These are phyloP conservation scores for Drosophila pseudoobscura DNA, from an alignment of 1,140 invertebrate species.

Conservation along the genomic window DNA sequence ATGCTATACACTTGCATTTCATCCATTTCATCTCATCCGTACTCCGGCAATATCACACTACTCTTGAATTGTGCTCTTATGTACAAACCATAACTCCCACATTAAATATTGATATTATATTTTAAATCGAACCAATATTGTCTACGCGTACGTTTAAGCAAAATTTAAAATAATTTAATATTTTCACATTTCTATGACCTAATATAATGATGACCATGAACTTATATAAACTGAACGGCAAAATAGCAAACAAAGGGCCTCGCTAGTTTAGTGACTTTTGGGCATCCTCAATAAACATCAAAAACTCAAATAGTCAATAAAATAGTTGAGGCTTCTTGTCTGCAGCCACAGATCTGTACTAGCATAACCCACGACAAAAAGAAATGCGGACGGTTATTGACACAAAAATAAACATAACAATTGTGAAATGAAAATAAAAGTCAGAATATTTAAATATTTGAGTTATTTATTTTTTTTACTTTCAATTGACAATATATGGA, in stretches of 20 bases:
- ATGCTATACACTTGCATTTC: constrained; percentile 39
- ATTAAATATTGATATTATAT: constrained; percentile 37
- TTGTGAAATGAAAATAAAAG: constrained; percentile 12
- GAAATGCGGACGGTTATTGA: constrained; percentile 30
- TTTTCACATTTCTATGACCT: constrained; percentile 22
- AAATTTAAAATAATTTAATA: constrained; percentile 19
- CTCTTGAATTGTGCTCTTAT: neutral
- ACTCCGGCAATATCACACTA: constrained; percentile 5
- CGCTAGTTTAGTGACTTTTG: constrained; percentile 33
- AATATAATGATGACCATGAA: constrained; percentile 8
- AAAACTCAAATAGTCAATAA: constrained; percentile 29
- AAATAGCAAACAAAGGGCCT: neutral
- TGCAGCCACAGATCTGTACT: constrained; percentile 5
- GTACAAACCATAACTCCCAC: constrained; percentile 4
- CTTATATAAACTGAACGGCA: constrained; percentile 5
- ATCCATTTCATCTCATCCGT: constrained; percentile 1
- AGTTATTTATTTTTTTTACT: no score
- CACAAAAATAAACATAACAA: constrained; percentile 39
- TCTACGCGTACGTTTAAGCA: constrained; percentile 10
- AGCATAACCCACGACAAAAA: constrained; percentile 16
- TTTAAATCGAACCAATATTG: constrained; percentile 21
- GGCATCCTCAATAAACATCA: constrained; percentile 54
- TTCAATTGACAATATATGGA: no score
- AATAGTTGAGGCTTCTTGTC: constrained; percentile 8
- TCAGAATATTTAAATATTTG: constrained; percentile 1